A percentile compares a stretch with the other conserved stretches of the same genome.
Conservation (phyloP, 2,113 vertebrate genomes). For the Colaptes auratus region DNA sequence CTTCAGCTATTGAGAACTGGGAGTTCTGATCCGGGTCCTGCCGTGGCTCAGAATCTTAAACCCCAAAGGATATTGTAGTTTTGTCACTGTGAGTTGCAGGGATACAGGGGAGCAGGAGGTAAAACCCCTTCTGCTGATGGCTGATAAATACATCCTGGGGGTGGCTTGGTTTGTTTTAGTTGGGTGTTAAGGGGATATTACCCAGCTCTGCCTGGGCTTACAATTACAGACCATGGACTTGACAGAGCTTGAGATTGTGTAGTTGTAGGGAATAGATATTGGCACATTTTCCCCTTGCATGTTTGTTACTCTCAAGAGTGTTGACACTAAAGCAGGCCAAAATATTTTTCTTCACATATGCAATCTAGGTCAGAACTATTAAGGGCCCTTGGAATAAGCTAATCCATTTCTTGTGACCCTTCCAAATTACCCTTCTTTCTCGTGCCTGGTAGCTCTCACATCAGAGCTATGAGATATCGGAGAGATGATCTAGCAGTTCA, state of each 20-base stretch:
- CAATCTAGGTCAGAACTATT: background rate
- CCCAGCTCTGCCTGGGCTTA: background rate
- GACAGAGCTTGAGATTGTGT: background rate
- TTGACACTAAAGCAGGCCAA: background rate
- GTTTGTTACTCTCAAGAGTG: background rate
- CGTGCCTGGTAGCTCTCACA: background rate
- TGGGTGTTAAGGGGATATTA: background rate
- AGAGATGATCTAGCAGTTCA: no score
- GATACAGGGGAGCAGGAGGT: background rate
- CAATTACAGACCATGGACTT: background rate
- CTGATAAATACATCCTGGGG: background rate
- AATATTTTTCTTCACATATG: background rate
- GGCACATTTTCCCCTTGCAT: background rate
- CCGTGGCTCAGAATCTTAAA: background rate
- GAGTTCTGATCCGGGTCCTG: background rate
- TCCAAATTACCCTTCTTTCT: background rate
- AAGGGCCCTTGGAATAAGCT: background rate
- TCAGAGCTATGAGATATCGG: no score
- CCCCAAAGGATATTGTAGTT: background rate
- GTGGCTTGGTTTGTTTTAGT: background rate
- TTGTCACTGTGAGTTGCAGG: background rate
- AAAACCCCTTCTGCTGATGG: background rate
- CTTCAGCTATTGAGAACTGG: accelerated
- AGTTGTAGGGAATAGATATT: background rate
- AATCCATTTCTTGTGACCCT: background rate